Evolutionary conservation across 2,797 vertebrate genomes (phyloP), one percentile per base, ranked within the genome.

Genomic region (Molossus alvarezi): DNA sequence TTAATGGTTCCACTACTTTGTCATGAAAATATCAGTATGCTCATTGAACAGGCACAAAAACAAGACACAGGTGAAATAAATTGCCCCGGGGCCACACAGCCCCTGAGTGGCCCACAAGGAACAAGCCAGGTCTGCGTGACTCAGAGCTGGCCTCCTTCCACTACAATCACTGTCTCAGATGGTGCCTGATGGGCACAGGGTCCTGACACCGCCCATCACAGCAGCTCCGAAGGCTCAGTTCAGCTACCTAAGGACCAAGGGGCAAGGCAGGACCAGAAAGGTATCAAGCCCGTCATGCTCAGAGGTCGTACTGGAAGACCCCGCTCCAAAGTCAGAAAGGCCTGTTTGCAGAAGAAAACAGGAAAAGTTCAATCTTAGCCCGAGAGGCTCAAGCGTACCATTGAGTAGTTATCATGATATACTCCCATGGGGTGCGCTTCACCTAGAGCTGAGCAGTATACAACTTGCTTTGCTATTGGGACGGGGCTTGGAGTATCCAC

Each of bases 151-250:
- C 55, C 83, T 29, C 18, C 3, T 25, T 21, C 33, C 13, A 27
- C 20, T 21, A 1, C 13, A 60, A 14, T 8, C 9, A 11, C n/a
- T 17, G 13, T 45, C 21, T 83, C 29, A 8, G 79, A 57, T 12
- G 48, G 88, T 1, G 11, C 29, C 65, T 4, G 5, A 12, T 20
- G 7, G 65, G 20, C 18, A 79, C 13, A 48, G 37, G 79, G 10
- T 18, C 6, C n/a, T 2, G 1, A 53, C 1, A 1, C 1, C 7
- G 0, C 3, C 25, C 48, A 37, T 69, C 11, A 0, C 1, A 6
- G 29, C 4, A 53, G 7, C 27, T 77, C 45, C 15, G 6, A 1
- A 48, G 41, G 14, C 20, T 67, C 1, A 0, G 13, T 25, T 76
- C 27, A 67, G n/a, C 20, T 5, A 13, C 17, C 75, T 13, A 9